phyloP scores from a whole-genome alignment of 2,797 vertebrate genomes.

The Enteromius paludinosus region DNA sequence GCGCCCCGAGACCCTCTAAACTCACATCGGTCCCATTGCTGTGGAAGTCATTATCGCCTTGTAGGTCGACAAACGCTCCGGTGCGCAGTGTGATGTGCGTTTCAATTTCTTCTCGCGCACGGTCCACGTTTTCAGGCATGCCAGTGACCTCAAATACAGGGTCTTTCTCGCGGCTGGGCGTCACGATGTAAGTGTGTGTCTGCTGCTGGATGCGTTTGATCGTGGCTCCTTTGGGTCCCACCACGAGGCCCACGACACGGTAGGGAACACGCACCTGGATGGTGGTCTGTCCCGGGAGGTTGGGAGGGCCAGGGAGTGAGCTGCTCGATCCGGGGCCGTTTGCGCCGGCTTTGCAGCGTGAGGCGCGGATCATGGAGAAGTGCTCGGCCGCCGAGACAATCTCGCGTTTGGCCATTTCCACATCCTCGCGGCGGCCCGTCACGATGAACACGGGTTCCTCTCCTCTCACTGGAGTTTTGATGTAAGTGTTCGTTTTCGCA shows the following conservation, averaged over 20 bases:
- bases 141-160: constrained; percentile 96
- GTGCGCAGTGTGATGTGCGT: constrained; percentile 96
- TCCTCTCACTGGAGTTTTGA: constrained; percentile 95
- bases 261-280: constrained; percentile 97
- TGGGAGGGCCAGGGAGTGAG: constrained; percentile 86
- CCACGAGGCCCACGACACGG: constrained; percentile 94
- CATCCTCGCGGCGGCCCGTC: constrained; percentile 93
- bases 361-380: constrained; percentile 96
- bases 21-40: constrained; percentile 96
- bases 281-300: constrained; percentile 94
- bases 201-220: constrained; percentile 98
- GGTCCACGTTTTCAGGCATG: constrained; percentile 97
- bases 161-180: constrained; percentile 94
- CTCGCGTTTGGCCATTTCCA: constrained; percentile 97
- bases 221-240: constrained; percentile 96
- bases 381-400: constrained; percentile 95
- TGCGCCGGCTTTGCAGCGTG: constrained; percentile 88
- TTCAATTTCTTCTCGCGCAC: constrained; percentile 95
- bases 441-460: constrained; percentile 97
- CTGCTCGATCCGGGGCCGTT: constrained; percentile 68
- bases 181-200: constrained; percentile 98
- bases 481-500: constrained; percentile 97
- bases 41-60: constrained; percentile 95
- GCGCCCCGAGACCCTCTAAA: constrained; percentile 84
- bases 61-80: constrained; percentile 89